A percentile compares a stretch with the other conserved stretches of the same genome.
phyloP scores from a whole-genome alignment of 2,797 vertebrate species.

The Silurus lanzhouensis region DNA sequence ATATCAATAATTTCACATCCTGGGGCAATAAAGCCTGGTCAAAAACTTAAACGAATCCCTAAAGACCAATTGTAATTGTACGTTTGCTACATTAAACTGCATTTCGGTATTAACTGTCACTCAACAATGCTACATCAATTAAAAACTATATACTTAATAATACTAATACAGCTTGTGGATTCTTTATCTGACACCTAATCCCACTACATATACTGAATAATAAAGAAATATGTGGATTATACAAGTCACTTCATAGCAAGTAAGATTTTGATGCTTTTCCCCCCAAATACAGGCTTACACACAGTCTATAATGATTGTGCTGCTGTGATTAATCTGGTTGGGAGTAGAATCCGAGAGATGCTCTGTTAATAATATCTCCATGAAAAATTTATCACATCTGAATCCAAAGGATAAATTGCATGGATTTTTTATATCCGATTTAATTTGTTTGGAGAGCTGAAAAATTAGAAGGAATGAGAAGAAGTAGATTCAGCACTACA shows the following conservation, averaged over 20 bases:
- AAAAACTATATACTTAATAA: not conserved
- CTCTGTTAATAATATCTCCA: not conserved
- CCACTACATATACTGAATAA: not conserved
- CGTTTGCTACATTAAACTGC: not conserved
- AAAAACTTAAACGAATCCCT: not conserved
- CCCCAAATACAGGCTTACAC: not conserved
- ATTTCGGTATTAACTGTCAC: not conserved
- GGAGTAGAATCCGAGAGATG: not conserved
- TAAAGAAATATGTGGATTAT: not conserved
- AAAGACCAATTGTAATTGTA: not conserved
- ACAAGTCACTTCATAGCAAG: not conserved
- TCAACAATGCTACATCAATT: not conserved
- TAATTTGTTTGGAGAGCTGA: not conserved
- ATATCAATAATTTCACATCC: not conserved
- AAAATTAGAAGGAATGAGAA: conserved; percentile 1
- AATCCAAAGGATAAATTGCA: conserved; percentile 20
- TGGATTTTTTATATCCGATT: conserved; percentile 20
- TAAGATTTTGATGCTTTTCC: not conserved
- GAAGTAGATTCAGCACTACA: not conserved
- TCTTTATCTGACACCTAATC: not conserved
- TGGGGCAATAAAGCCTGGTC: not conserved
- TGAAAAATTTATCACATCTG: conserved; percentile 1
- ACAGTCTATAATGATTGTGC: conserved; percentile 6
- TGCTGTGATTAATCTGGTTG: not conserved
- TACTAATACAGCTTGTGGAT: not conserved